Conservation (phyloP, 1,140 invertebrate species). For the Telenomus remus region DNA sequence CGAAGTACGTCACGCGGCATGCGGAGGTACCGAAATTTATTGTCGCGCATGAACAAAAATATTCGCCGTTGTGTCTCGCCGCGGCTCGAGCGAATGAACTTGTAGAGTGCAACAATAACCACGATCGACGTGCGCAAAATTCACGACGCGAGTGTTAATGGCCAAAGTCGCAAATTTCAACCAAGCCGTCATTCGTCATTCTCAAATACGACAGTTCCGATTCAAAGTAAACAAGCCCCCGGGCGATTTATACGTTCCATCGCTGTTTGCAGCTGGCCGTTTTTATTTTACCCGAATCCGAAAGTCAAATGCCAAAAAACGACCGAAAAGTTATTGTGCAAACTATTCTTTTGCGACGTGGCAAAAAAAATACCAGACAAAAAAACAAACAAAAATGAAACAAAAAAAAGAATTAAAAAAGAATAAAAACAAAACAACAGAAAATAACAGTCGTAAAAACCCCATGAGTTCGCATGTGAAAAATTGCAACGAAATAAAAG, state of each 20-base stretch:
- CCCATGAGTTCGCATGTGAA: no score
- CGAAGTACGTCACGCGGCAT: conserved; percentile 67
- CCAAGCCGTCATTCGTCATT: conserved; percentile 16
- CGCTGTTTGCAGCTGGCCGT: conserved; percentile 3
- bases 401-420: no score
- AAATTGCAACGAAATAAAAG: no score
- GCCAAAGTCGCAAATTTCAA: conserved; percentile 22
- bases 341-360: not conserved
- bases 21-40: conserved; percentile 68
- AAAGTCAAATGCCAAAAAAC: conserved; percentile 6
- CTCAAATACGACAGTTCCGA: conserved; percentile 21
- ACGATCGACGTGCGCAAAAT: conserved; percentile 58
- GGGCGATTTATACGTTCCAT: conserved; percentile 16
- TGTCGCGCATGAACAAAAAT: conserved; percentile 64
- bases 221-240: conserved; percentile 18
- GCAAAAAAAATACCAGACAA: no score
- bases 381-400: no score
- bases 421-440: no score
- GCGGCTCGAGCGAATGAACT: conserved; percentile 63
- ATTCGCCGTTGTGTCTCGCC: conserved; percentile 63
- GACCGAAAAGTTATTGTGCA: conserved; percentile 11
- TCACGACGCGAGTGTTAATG: conserved; percentile 39
- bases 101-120: conserved; percentile 58
- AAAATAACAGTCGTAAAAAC: no score
- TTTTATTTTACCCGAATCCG: conserved; percentile 7